Percentiles rank a stretch among this genome's conserved stretches.
Conservation (phyloP, 2,113 vertebrate species). For the Xyrauchen texanus region DNA sequence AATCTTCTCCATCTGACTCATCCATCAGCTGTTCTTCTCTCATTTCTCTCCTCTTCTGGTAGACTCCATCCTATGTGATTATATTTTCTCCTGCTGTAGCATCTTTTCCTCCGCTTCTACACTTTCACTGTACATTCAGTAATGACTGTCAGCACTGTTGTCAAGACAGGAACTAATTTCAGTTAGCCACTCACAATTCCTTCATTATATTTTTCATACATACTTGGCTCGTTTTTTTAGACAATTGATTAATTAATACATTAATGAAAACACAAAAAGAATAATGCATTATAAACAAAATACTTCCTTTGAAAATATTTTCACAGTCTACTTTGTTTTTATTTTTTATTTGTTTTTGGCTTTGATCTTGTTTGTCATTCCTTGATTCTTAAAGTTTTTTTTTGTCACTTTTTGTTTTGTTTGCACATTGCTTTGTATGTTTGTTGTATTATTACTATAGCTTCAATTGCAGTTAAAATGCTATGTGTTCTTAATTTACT, state of each 20-base stretch:
- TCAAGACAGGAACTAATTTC: conserved; percentile 50
- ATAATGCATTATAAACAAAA: not conserved
- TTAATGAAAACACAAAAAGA: not conserved
- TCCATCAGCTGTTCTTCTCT: conserved; percentile 16
- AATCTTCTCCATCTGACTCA: no score
- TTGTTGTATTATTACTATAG: not conserved
- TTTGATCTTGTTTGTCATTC: no score
- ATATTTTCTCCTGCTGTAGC: not conserved
- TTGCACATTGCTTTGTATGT: not conserved
- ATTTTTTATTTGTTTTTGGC: not conserved
- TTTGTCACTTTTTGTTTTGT: not conserved
- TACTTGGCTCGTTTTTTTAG: not conserved
- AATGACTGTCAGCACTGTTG: conserved; percentile 81
- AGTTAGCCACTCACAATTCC: not conserved
- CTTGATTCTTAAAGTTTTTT: not conserved
- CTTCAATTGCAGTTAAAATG: not conserved
- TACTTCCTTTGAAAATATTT: no score
- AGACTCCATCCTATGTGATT: conserved; percentile 1
- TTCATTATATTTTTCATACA: not conserved
- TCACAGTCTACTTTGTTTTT: not conserved
- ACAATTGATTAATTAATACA: not conserved
- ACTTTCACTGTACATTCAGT: conserved; percentile 54
- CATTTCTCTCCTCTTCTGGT: not conserved
- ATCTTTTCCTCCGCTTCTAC: conserved; percentile 12
- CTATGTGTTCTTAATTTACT: no score